Base-by-base conservation (phyloP, 2,888 invertebrate species). In the Microplitis deprimator region DNA sequence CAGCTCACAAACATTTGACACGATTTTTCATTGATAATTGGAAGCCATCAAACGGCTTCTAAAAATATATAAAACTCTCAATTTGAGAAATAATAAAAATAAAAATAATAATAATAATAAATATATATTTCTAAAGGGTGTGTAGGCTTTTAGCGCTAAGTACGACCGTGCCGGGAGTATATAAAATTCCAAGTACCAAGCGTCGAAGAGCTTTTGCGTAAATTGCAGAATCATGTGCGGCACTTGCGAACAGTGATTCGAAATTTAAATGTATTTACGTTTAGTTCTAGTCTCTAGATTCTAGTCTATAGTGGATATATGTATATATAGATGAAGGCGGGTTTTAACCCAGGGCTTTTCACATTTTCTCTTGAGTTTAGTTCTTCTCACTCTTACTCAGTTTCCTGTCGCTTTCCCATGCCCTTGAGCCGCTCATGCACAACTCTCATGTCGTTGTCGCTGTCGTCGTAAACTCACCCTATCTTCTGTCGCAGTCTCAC, bases 191-290 rank as follows among this genome's bases (percentile, higher is more conserved):
- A 13, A 50, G 50, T 50, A 13, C 50, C 50, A 60, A 38, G 39
- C 39, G 39, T 38, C 60, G 61, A 59, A 59, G 73, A 75, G 73
- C 64, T 50, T 40, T 50, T 61, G 68, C 41, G 67, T 75, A 75
- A 80, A 80, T 79, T 79, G 80, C 75, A 75, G 76, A 79, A 79
- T 79, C 74, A 74, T 73, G 69, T 76, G 67, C 67, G 17, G 40
- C 71, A 61, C 62, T 39, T 40, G 50, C 29, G 38, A 61, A 39
- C 67, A 64, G 67, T 40, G 38, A 70, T 67, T 73, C 67, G 70
- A 72, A 74, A 79, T 81, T 79, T 79, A 78, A 82, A 81, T 83
- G 77, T 82, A 81, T 80, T 83, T 82, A 80, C 77, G 79, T 78
- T 80, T 78, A 78, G 79, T 75, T 81, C 77, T 50, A 50, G 50